These are phyloP conservation scores for Neodiprion lecontei DNA, from an alignment of 1,140 invertebrate species.

Conservation along the genomic window DNA sequence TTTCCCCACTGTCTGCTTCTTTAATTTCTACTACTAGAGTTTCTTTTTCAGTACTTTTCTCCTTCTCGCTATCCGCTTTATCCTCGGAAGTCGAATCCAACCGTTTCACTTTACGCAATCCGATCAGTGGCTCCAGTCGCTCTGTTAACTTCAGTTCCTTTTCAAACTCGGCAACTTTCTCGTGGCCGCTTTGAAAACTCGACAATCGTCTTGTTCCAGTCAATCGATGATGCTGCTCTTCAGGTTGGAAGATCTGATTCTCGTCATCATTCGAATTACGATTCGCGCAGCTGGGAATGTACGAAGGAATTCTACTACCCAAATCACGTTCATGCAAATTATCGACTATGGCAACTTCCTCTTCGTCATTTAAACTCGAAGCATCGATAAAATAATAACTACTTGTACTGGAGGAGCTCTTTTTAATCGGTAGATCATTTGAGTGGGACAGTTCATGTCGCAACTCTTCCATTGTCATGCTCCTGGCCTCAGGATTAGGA, in stretches of 20 bases:
- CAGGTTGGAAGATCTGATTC: slow-evolving; percentile 27
- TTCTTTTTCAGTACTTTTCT: slow-evolving; percentile 47
- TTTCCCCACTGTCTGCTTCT: slow-evolving; percentile 57
- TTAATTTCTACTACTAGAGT: slow-evolving; percentile 56
- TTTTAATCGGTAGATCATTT: slow-evolving; percentile 28
- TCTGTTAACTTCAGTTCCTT: slow-evolving; percentile 48
- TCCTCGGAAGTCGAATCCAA: slow-evolving; percentile 35
- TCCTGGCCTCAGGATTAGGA: slow-evolving; percentile 25
- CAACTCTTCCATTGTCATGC: slow-evolving; percentile 23
- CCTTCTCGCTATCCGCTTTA: slow-evolving; percentile 27
- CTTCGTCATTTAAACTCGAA: slow-evolving; percentile 73
- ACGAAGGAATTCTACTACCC: slow-evolving; percentile 16
- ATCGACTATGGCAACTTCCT: slow-evolving; percentile 48
- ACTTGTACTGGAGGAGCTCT: slow-evolving; percentile 46
- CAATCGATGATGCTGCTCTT: slow-evolving; percentile 20
- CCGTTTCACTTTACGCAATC: slow-evolving; percentile 44
- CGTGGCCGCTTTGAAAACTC: slow-evolving; percentile 36
- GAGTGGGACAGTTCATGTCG: slow-evolving; percentile 24
- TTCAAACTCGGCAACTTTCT: slow-evolving; percentile 44
- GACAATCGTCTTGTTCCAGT: slow-evolving; percentile 25
- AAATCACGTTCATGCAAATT: slow-evolving; percentile 23
- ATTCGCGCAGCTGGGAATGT: slow-evolving; percentile 25
- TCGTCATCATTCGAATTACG: slow-evolving; percentile 19
- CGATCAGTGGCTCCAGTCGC: slow-evolving; percentile 40
- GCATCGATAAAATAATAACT: slow-evolving; percentile 77